These are phyloP conservation scores for Metopia argyrocephala DNA, from an alignment of 2,888 invertebrate genomes.

Conservation along the genomic window DNA sequence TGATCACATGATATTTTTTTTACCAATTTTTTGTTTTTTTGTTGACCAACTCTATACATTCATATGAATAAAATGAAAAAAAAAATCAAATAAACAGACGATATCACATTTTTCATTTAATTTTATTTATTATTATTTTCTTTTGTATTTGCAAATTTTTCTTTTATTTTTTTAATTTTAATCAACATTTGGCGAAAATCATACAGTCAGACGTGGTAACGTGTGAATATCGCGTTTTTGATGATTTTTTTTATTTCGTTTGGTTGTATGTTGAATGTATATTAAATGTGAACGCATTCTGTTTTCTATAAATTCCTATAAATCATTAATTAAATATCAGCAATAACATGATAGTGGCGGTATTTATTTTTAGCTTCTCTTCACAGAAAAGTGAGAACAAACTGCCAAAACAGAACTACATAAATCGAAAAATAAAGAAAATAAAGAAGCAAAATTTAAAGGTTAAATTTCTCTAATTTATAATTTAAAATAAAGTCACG, in stretches of 20 bases:
- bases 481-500: conserved; percentile 41
- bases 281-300: neutral
- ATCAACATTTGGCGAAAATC: conserved; percentile 14
- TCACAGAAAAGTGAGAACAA: neutral
- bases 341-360: no score
- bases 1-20: no score
- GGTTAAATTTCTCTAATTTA: conserved; percentile 21
- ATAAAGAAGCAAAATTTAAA: no score
- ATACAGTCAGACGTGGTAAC: conserved; percentile 24
- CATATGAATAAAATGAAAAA: neutral
- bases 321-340: conserved; percentile 16
- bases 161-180: neutral
- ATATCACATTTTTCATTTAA: neutral
- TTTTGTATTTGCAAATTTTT: no score
- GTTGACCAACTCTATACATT: conserved; percentile 5
- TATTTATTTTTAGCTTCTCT: conserved; percentile 17
- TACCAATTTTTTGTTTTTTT: conserved; percentile 6
- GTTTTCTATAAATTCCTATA: conserved; percentile 25
- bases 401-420: no score
- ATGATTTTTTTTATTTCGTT: neutral
- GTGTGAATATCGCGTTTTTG: conserved; percentile 18
- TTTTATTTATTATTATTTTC: neutral
- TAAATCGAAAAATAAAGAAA: no score
- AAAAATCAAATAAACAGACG: neutral
- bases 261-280: neutral